phyloP scores from a whole-genome alignment of 30 jellyfish, hydroid and myxozoan genomes.

The Chironex yamaguchii region DNA sequence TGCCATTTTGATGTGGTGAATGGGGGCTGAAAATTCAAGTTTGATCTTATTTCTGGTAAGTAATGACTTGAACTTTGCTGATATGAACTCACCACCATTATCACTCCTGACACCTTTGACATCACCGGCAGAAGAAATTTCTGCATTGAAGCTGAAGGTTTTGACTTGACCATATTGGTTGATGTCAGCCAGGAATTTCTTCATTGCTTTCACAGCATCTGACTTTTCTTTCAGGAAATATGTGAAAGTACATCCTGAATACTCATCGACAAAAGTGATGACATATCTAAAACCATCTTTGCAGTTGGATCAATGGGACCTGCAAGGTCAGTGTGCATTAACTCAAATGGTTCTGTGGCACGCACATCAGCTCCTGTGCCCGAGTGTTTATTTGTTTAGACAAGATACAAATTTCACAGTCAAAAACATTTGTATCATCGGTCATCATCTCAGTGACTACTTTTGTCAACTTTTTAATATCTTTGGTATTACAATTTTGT shows the following conservation, averaged over 20 bases:
- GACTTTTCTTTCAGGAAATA: background rate
- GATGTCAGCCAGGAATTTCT: conserved; percentile 38
- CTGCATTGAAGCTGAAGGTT: conserved; percentile 57
- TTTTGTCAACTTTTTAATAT: background rate
- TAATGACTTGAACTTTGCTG: conserved; percentile 3
- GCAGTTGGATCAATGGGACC: conserved; percentile 41
- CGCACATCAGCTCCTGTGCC: conserved; percentile 1
- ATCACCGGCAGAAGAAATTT: conserved; percentile 63
- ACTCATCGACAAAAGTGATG: conserved; percentile 20
- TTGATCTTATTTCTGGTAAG: background rate
- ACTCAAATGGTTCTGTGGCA: conserved; percentile 27
- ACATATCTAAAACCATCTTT: conserved; percentile 39
- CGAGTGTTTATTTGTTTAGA: background rate
- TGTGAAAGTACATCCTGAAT: background rate
- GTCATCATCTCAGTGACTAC: conserved; percentile 17
- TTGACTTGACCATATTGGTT: conserved; percentile 33
- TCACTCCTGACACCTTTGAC: conserved; percentile 35
- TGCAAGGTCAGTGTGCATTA: conserved; percentile 24
- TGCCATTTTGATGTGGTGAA: conserved; percentile 87
- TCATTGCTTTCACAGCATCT: conserved; percentile 13
- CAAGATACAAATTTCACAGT: conserved; percentile 7
- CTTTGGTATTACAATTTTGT: conserved; percentile 17
- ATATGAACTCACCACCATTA: conserved; percentile 46
- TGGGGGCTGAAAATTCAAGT: background rate
- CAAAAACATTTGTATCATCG: background rate